Evolutionary conservation across 2,797 vertebrate genomes (phyloP).

Genomic region (Etheostoma nigrum): DNA sequence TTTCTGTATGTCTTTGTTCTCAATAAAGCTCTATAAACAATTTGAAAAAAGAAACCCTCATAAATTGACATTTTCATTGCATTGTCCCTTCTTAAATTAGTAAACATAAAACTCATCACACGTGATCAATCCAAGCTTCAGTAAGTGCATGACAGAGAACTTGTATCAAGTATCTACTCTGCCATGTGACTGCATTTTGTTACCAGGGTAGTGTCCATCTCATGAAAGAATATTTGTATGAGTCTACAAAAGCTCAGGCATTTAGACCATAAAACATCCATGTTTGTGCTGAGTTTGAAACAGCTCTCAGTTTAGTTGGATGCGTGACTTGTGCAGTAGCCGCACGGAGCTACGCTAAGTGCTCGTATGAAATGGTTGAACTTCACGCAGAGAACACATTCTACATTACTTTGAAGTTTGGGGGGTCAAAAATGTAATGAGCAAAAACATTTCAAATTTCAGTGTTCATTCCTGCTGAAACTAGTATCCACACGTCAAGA

Average conservation of each 20-base stretch:
- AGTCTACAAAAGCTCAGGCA: neutral
- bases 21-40: no score
- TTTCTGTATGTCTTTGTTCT: no score
- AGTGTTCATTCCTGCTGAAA: neutral
- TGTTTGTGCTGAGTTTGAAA: neutral
- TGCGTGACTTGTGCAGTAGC: neutral
- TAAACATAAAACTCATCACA: no score
- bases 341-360: neutral
- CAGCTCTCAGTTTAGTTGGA: neutral
- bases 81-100: no score
- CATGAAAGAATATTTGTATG: neutral
- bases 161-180: neutral
- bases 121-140: no score
- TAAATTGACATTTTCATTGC: no score
- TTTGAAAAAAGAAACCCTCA: no score
- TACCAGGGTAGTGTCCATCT: neutral
- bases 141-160: neutral
- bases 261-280: neutral
- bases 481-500: conserved; percentile 20
- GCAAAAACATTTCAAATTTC: neutral
- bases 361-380: neutral
- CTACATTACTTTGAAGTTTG: neutral
- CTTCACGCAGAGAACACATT: neutral
- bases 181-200: neutral
- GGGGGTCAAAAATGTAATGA: neutral